Percentiles rank a stretch among this genome's conserved stretches.
phyloP scores from a whole-genome alignment of 1,140 invertebrate genomes.

The Melitaea cinxia region DNA sequence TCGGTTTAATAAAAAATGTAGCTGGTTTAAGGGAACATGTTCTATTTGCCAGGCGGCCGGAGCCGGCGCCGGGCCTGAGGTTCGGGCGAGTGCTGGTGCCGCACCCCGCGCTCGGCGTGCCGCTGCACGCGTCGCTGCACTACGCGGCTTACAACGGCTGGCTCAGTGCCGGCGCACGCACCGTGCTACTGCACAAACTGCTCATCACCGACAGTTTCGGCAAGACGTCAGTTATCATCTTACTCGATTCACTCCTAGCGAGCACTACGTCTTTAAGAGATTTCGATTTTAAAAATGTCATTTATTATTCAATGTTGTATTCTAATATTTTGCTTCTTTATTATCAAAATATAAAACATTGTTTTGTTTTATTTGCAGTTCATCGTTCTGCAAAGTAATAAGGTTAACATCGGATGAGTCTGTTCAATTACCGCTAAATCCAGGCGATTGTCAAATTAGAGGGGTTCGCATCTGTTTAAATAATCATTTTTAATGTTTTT shows the following conservation, averaged over 20 bases:
- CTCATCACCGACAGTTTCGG: constrained; percentile 93
- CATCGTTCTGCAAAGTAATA: constrained; percentile 90
- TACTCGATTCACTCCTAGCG: neutral
- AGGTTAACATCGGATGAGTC: constrained; percentile 88
- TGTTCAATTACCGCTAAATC: constrained; percentile 87
- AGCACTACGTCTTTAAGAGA: neutral
- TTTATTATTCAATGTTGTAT: too few species aligned
- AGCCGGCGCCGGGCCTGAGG: constrained; percentile 83
- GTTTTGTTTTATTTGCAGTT: too few species aligned
- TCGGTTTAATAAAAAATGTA: too few species aligned
- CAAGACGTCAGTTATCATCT: constrained; percentile 83
- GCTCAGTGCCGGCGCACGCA: constrained; percentile 91
- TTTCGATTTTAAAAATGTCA: too few species aligned
- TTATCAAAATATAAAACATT: too few species aligned
- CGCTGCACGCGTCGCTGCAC: constrained; percentile 87
- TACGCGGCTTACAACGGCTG: constrained; percentile 96
- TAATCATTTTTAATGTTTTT: too few species aligned
- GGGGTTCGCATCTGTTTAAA: constrained; percentile 44
- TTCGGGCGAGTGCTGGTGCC: constrained; percentile 92
- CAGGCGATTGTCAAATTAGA: constrained; percentile 87
- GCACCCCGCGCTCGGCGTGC: constrained; percentile 90
- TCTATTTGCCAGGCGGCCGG: constrained; percentile 42
- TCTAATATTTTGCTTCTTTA: too few species aligned
- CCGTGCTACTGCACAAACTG: constrained; percentile 92
- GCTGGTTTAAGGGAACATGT: too few species aligned